Evolutionary conservation across 2,797 vertebrate genomes (phyloP), one percentile per base, ranked within the genome.

Genomic region (Coregonus suidteri): DNA sequence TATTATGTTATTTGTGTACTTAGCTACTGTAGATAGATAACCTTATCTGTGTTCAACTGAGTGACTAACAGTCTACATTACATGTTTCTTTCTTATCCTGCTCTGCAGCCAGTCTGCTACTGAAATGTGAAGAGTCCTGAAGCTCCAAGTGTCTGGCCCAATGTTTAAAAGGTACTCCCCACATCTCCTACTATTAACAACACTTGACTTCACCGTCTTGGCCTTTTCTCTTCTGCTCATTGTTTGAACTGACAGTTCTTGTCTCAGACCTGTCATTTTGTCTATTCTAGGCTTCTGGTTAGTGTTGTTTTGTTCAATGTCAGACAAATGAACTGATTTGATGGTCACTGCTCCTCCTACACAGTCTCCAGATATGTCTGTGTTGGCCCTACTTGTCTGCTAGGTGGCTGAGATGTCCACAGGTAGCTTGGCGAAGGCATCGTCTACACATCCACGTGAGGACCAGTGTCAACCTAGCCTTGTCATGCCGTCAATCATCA

Each of bases 401-500:
- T 20, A 59, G 56, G 56, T 59, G 66, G 4, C 30, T 6, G 66
- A 68, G 31, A 18, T 35, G 66, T 37, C 66, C 66, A 35, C 31
- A 68, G 66, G 65, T 35, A 16, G 15, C 65, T 6, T 15, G 31
- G 30, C 4, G 30, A 4, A 67, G 65, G 30, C 6, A 34, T 34
- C 31, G 15, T 68, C 75, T n/a, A 7, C 30, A 73, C 13, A 51
- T 72, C 78, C 81, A 78, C 56, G 13, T 71, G 85, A 79, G 81
- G 76, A 81, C 75, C 34, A 41, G 73, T 73, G 80, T 82, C 72
- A 74, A 75, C 71, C 41, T 69, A 81, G 86, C 76, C 82, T 86
- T 89, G 84, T 87, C 84, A 82, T 56, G 70, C 82, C 77, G 92
- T 94, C 90, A 90, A 90, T 94, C 91, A 92, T 89, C 82, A 88